Evolutionary conservation across 1,140 invertebrate genomes (phyloP), one percentile per base, ranked within the genome.

Genomic region (Magallana ariakensis): DNA sequence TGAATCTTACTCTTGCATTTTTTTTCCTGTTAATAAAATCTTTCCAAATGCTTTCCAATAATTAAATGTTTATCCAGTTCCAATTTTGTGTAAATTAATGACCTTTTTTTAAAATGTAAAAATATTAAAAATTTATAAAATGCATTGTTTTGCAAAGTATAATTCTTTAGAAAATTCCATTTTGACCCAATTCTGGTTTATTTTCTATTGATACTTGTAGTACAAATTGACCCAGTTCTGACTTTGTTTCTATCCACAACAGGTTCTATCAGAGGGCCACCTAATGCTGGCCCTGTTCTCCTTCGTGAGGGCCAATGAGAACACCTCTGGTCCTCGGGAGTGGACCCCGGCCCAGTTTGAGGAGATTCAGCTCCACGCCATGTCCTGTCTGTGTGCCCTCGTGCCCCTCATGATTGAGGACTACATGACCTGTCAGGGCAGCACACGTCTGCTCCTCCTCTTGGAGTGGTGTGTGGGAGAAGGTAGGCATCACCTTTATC

Each of bases 261-360:
- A 95, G 94, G 90, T 95, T 58, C 85, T 95, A 55, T 93, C 92
- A 10, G 94, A 95, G 55, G 94, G 94, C 83, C 93, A 93, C 85
- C 86, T 95, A 54, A 90, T 95, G 87, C 83, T 94, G 86, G 94
- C 94, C 7, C 87, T 95, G 57, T 94, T 95, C 86, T 94, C 92
- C 8, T 95, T 92, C 90, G 93, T 95, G 33, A 89, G 93, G 57
- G 89, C 92, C 46, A 94, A 93, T 88, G 93, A 94, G 81, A 92
- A 91, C 75, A 91, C 89, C 15, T 90, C 87, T 16, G 88, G 86
- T 8, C 91, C 92, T 0, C 80, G 90, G 16, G 93, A 94, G 26
- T 95, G 93, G 94, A 93, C 92, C n/a, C 89, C 90, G 15, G 92
- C 94, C 10, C 94, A 95, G 91, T 94, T 94, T 92, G 94, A 95